Conservation (phyloP, 1,140 invertebrate genomes). For the Chrysomallon squamiferum region DNA sequence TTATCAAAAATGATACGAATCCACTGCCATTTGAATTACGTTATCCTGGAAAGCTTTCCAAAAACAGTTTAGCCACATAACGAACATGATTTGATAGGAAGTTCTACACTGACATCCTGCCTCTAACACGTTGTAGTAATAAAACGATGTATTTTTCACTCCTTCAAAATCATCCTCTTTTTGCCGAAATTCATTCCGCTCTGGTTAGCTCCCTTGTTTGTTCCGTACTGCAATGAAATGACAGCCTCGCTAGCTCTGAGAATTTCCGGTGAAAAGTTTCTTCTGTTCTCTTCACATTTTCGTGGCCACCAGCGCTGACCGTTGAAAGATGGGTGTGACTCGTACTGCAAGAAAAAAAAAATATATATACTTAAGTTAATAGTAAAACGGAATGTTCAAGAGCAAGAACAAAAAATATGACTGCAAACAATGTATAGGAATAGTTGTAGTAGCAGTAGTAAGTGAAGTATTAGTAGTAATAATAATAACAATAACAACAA, state of each 20-base stretch:
- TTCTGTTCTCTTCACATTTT: conserved; percentile 69
- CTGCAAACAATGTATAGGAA: no score
- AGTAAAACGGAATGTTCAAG: no score
- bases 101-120: neutral
- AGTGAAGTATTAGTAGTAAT: no score
- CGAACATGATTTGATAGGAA: neutral
- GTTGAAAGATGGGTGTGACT: conserved; percentile 84
- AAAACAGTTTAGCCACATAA: neutral
- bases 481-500: neutral
- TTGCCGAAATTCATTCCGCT: conserved; percentile 72
- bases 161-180: conserved; percentile 47
- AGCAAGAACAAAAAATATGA: no score
- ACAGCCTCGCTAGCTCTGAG: conserved; percentile 86
- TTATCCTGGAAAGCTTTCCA: conserved; percentile 1
- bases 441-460: neutral
- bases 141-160: neutral
- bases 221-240: conserved; percentile 82
- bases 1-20: neutral
- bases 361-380: neutral
- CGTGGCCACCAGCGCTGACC: conserved; percentile 72
- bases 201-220: conserved; percentile 83
- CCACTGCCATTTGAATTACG: no score
- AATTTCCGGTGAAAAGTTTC: conserved; percentile 82
- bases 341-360: conserved; percentile 69
- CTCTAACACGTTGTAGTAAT: neutral